Percentiles rank a stretch among this genome's conserved stretches.
phyloP scores from a whole-genome alignment of 2,797 vertebrate genomes.

The Crocodylus rhombifer region DNA sequence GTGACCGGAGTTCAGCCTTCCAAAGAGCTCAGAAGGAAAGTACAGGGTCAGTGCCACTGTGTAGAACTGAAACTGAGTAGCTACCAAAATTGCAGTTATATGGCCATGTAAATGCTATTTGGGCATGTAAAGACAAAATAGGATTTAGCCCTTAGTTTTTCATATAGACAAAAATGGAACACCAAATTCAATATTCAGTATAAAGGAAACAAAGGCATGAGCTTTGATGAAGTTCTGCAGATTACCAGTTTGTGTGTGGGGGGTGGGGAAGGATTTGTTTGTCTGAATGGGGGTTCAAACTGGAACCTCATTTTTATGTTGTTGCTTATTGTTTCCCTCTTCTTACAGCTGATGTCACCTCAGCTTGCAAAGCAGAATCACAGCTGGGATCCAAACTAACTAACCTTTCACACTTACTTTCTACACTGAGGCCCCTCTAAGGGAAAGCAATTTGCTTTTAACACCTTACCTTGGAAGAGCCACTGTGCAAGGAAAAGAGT shows the following conservation, averaged over 20 bases:
- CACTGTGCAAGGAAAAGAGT: background rate
- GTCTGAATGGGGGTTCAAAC: background rate
- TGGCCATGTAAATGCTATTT: too few species aligned
- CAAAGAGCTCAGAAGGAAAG: too few species aligned
- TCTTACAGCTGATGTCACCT: background rate
- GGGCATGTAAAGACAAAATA: too few species aligned
- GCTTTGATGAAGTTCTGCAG: background rate
- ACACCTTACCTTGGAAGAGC: background rate
- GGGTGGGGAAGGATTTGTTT: background rate
- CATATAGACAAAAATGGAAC: background rate
- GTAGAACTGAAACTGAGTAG: too few species aligned
- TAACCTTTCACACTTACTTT: background rate
- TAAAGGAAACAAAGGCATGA: background rate
- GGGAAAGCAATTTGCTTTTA: background rate
- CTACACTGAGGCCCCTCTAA: background rate
- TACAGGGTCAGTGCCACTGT: too few species aligned
- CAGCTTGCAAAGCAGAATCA: background rate
- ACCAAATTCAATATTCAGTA: background rate
- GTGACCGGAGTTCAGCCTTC: too few species aligned
- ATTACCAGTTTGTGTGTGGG: too few species aligned
- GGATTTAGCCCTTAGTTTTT: background rate
- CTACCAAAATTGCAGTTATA: too few species aligned
- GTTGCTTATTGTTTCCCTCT: background rate
- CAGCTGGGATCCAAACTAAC: background rate
- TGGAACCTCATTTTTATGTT: background rate